These are phyloP conservation scores for Erinaceus europaeus DNA, from an alignment of 2,113 vertebrate genomes.

Conservation along the genomic window DNA sequence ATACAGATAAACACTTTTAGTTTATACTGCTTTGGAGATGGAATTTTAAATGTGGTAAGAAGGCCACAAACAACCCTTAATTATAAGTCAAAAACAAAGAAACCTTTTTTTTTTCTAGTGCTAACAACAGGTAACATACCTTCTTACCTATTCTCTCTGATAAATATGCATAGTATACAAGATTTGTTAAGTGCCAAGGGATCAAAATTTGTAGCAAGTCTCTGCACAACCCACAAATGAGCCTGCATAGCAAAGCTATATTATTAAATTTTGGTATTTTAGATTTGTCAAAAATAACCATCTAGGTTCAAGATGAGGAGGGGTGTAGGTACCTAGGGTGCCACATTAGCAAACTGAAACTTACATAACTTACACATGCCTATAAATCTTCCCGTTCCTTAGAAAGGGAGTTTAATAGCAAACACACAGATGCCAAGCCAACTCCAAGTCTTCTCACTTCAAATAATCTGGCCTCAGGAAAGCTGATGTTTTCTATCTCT, in stretches of 20 bases:
- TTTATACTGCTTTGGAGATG: background rate
- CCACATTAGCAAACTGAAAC: background rate
- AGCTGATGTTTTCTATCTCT: background rate
- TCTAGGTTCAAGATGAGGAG: background rate
- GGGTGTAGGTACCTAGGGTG: background rate
- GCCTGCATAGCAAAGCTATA: background rate
- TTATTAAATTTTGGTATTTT: background rate
- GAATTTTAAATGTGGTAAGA: conserved; percentile 4
- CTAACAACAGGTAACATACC: background rate
- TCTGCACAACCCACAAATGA: background rate
- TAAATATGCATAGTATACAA: background rate
- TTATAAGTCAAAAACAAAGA: background rate
- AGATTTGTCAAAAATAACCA: background rate
- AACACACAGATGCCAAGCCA: background rate
- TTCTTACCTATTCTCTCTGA: background rate
- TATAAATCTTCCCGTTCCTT: background rate
- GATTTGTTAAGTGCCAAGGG: background rate
- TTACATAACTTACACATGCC: background rate
- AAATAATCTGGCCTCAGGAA: background rate
- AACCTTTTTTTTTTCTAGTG: background rate
- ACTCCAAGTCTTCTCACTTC: background rate
- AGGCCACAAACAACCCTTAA: conserved; percentile 7
- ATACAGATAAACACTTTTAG: conserved; percentile 7
- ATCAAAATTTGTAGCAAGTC: background rate
- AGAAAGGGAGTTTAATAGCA: background rate